These are phyloP conservation scores for Poecilia wingei DNA, from an alignment of 2,797 vertebrate species.

Conservation along the genomic window DNA sequence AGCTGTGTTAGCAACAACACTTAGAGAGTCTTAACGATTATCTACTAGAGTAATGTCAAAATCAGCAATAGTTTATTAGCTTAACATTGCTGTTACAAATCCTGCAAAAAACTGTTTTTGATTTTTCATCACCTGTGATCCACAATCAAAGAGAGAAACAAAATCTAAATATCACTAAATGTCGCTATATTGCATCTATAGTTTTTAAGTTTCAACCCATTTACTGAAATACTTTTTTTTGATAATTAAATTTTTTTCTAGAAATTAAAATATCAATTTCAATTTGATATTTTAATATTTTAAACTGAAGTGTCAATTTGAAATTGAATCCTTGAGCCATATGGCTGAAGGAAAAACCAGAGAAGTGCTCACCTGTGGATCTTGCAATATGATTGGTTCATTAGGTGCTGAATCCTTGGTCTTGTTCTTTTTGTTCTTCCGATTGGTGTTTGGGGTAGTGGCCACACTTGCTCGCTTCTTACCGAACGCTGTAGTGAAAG, in stretches of 20 bases:
- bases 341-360: not conserved
- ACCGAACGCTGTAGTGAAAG: slow-evolving; percentile 94
- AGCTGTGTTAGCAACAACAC: not conserved
- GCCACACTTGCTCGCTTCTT: slow-evolving; percentile 96
- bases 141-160: not conserved
- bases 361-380: slow-evolving; percentile 81
- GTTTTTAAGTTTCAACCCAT: not conserved
- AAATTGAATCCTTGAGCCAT: too few species aligned
- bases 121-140: not conserved
- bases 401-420: slow-evolving; percentile 92
- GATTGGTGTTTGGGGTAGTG: slow-evolving; percentile 92
- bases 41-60: not conserved
- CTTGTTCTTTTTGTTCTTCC: slow-evolving; percentile 99
- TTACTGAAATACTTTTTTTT: not conserved
- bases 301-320: too few species aligned
- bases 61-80: not conserved
- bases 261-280: too few species aligned
- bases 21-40: not conserved
- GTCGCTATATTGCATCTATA: not conserved
- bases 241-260: too few species aligned
- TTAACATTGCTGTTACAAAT: not conserved
- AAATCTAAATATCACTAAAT: not conserved
- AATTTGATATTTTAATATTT: too few species aligned
- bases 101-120: not conserved
- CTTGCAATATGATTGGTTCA: slow-evolving; percentile 94